Evolutionary conservation across 2,888 invertebrate genomes (phyloP), one percentile per base, ranked within the genome.

Genomic region (Choristoneura rosaceana): DNA sequence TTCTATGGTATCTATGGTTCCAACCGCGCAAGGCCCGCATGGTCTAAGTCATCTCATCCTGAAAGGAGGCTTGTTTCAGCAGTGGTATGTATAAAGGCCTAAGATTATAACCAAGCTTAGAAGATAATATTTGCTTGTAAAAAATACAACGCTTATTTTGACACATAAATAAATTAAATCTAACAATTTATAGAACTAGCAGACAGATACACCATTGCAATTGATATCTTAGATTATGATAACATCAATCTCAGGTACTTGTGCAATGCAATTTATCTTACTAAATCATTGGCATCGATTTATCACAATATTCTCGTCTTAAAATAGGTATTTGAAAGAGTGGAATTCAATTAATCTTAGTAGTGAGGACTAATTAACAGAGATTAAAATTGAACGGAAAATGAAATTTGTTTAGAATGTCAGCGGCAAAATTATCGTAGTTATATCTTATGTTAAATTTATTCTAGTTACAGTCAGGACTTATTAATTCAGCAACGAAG

Each of bases 271-370:
- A 78, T 74, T 78, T 78, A 77, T 81, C 79, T 81, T 77, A 78
- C 76, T 76, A 80, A 81, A 84, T 82, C 77, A 83, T 79, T 82
- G 77, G 77, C 74, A 78, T 79, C 78, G 79, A 82, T 83, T 82
- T 81, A 79, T 81, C 77, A 80, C 79, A 81, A 79, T 79, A 78
- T 78, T 78, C 60, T 82, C 80, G 79, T 79, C 78, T 80, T 80
- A n/a, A n/a, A n/a, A 84, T 82, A 81, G 76, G 75, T 76, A 70
- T 78, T 80, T 75, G 75, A 78, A 77, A 77, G 77, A 78, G 76
- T 73, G 75, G 80, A 83, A 83, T 80, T 80, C 78, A 78, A 83
- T 83, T 82, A 83, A 84, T 84, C 79, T 79, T 78, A 77, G 74
- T 76, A 75, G 73, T 76, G 77, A 74, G 76, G 75, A 80, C 77